Evolutionary conservation across 2,113 vertebrate genomes (phyloP), one percentile per base, ranked within the genome.

Genomic region (Aspiorhynchus laticeps): DNA sequence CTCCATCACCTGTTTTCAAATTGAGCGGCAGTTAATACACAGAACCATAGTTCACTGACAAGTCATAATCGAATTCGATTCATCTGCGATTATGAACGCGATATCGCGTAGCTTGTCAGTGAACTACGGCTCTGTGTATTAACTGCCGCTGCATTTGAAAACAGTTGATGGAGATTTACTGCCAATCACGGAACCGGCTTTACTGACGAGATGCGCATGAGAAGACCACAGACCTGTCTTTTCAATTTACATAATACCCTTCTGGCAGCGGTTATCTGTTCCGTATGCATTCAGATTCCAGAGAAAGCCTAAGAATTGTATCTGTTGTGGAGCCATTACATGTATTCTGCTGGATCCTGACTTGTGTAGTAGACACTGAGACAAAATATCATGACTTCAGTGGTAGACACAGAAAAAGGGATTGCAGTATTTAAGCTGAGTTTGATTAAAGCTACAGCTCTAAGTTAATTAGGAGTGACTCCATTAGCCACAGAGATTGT

Each of bases 401-500:
- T 14, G 12, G 38, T 61, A 61, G 38, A 81, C 33, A 33, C 12
- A 63, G 7, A 31, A 26, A 46, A 28, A 46, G 28, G 17, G 80
- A 65, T 81, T 61, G 24, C 10, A 11, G 14, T 67, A 11, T 31
- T 6, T 28, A 46, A 28, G 7, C 8, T 51, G 19, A 7, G 80
- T 33, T 31, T 67, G n/a, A 21, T 82, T 80, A 36, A 41, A 80
- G 24, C 7, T 43, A 81, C 46, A 46, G 4, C 38, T 63, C 14
- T 43, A 61, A 41, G 78, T 48, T 63, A 41, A 80, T 59, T 80
- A 26, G 21, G 6, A 80, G 53, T n/a, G 48, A 79, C 12, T 80
- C 53, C 36, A n/a, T 65, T 63, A 83, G 26, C 73, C 83, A 38
- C 83, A 87, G 81, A 53, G 36, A 77, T 15, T 38, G 77, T 80